Conservation (phyloP, 2,797 vertebrate genomes). For the Manis crassicaudata region DNA sequence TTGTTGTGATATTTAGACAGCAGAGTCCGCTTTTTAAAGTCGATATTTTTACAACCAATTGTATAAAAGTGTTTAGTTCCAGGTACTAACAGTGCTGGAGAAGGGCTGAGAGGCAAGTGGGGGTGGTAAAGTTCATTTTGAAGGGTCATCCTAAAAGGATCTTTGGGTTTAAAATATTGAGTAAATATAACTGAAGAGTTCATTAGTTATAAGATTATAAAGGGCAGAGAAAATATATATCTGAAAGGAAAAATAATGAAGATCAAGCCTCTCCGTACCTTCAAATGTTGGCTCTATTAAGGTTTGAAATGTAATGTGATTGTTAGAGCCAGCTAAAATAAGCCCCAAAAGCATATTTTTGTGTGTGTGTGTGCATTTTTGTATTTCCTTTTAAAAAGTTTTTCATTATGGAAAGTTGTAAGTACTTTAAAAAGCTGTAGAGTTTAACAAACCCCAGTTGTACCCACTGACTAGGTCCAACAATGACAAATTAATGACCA, state of each 20-base stretch:
- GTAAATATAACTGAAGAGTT: constrained; percentile 52
- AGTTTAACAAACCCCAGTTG: neutral
- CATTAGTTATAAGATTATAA: constrained; percentile 61
- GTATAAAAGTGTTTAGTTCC: neutral
- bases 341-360: neutral
- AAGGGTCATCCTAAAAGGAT: constrained; percentile 10
- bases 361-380: neutral
- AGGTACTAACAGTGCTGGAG: neutral
- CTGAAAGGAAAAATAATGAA: constrained; percentile 54
- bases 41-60: neutral
- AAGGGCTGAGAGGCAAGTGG: neutral
- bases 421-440: neutral
- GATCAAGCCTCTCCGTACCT: constrained; percentile 42
- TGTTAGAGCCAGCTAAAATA: constrained; percentile 19
- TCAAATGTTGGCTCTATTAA: constrained; percentile 50
- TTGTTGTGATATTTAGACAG: neutral
- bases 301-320: constrained; percentile 24
- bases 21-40: neutral
- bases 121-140: neutral
- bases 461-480: neutral
- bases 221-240: constrained; percentile 59
- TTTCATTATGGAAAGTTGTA: constrained; percentile 26
- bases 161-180: constrained; percentile 56
- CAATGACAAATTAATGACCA: neutral
- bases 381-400: neutral